Conservation (phyloP, 2,797 vertebrate genomes). For the Atherinosoma microstoma region DNA sequence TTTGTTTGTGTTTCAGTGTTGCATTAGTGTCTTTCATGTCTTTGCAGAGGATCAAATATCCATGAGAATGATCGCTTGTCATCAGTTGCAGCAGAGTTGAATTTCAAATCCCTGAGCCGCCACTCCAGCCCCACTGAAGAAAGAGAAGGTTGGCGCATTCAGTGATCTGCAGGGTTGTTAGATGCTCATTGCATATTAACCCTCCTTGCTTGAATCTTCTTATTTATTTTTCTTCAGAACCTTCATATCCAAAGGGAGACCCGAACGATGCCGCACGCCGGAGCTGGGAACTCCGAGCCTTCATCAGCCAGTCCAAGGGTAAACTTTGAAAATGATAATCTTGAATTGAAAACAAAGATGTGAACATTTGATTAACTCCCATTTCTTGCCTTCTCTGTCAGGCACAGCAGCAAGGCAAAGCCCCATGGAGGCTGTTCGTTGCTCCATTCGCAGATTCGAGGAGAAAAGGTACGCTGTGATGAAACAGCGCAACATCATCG, state of each 20-base stretch:
- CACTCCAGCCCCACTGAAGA: constrained; percentile 99
- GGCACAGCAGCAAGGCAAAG: constrained; percentile 90
- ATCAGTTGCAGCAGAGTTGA: constrained; percentile 92
- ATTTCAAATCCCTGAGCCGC: constrained; percentile 96
- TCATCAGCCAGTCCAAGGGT: constrained; percentile 95
- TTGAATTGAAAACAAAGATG: neutral
- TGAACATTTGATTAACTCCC: neutral
- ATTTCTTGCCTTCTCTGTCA: constrained; percentile 50
- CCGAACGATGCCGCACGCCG: constrained; percentile 83
- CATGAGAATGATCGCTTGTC: constrained; percentile 96
- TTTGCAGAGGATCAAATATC: constrained; percentile 90
- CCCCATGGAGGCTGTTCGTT: constrained; percentile 92
- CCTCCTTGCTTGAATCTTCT: neutral
- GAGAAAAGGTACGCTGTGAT: constrained; percentile 92
- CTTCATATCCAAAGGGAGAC: constrained; percentile 92
- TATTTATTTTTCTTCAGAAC: constrained; percentile 81
- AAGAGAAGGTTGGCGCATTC: constrained; percentile 86
- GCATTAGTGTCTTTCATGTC: constrained; percentile 22
- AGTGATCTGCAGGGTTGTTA: neutral
- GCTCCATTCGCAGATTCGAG: constrained; percentile 92
- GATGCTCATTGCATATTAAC: neutral
- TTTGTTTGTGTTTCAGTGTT: constrained; percentile 23
- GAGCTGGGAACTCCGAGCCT: constrained; percentile 95
- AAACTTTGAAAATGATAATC: constrained; percentile 20
- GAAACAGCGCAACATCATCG: constrained; percentile 96